phyloP scores from a whole-genome alignment of 1,140 invertebrate species.

The Wiebesia pumilae region DNA sequence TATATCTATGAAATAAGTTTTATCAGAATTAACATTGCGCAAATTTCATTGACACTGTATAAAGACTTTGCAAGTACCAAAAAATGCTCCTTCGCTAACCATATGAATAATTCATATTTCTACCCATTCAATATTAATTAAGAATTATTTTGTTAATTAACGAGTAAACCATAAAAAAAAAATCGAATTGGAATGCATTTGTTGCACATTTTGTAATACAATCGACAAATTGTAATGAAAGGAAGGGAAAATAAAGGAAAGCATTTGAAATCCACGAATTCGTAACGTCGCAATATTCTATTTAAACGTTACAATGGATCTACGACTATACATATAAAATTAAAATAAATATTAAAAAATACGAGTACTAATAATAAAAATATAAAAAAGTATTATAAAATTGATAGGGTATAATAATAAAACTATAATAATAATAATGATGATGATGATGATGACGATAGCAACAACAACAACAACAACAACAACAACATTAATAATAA shows the following conservation, averaged over 20 bases:
- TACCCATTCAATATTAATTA: slow-evolving; percentile 32
- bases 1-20: neutral
- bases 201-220: neutral
- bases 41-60: neutral
- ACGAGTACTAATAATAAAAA: neutral
- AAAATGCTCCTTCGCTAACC: neutral
- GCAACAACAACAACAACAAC: neutral
- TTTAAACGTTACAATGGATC: neutral
- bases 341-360: neutral
- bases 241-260: neutral
- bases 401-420: neutral
- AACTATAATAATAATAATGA: neutral
- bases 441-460: neutral
- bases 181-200: neutral
- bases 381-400: neutral
- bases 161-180: neutral
- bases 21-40: neutral
- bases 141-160: neutral
- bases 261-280: neutral
- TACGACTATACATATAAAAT: neutral
- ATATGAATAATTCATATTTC: neutral
- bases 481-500: neutral
- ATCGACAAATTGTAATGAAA: neutral
- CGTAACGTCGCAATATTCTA: neutral
- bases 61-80: neutral